Base-by-base conservation (phyloP, 2,113 vertebrate genomes). In the Campylomormyrus numenius region DNA sequence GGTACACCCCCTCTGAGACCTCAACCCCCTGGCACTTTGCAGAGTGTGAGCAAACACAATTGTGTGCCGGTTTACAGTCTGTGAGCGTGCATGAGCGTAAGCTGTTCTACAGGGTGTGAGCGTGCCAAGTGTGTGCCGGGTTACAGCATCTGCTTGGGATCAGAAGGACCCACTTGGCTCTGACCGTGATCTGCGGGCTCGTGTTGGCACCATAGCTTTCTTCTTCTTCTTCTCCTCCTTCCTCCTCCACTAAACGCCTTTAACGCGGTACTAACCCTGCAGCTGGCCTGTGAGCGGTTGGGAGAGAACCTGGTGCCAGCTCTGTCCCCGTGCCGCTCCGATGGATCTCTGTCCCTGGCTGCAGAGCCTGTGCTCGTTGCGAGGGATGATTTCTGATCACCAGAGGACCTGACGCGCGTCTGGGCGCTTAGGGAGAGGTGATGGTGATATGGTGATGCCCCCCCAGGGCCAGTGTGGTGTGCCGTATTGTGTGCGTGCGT, bases 1-100 rank as follows among this genome's bases (percentile, higher is more conserved):
- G 98, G 98, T 95, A 66, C 5, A 7, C 50, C 35, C 27, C 56
- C 9, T 9, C 46, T 6, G 39, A 39, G 19, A 46, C 24, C 56
- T n/a, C 10, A 8, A 0, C 19, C 6, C 53, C 17, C 21, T 11
- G 58, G 7, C 24, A 24, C 9, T 27, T 13, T 27, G n/a, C 62
- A 31, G 62, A 27, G 62, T 66, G n/a, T 70, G 53, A 56, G 19
- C 53, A 56, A 56, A 21, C 53, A 21, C 5, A 21, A 0, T 53
- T 56, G 7, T 27, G 58, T 66, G n/a, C 8, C n/a, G 24, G 21
- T 1, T n/a, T n/a, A 62, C 21, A n/a, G 56, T 56, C 0, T 58
- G 53, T 58, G 48, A 49, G 1, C 0, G 53, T 62, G 58, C 24
- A 2, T 19, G 21, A 7, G 21, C 1, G 56, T 24, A 6, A 21